These are phyloP conservation scores for Telmatochromis sp. DNA, from an alignment of 2,113 vertebrate species.

Conservation along the genomic window DNA sequence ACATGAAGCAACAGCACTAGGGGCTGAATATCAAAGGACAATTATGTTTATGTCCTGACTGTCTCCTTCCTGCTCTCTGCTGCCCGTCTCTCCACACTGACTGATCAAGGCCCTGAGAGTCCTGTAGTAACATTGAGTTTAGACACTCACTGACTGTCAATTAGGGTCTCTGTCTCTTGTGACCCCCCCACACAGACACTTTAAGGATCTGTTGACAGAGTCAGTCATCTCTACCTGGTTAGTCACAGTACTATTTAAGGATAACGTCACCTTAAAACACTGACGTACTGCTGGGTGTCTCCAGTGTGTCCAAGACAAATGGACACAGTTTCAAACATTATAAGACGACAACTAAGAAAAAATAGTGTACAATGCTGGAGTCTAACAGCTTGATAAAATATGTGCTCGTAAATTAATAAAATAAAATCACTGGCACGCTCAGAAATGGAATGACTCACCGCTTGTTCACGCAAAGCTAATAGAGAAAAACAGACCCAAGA, in stretches of 20 bases:
- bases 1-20: neutral
- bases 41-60: neutral
- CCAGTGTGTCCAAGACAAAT: neutral
- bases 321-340: neutral
- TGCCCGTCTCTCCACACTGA: conserved; percentile 24
- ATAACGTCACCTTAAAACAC: neutral
- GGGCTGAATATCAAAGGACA: neutral
- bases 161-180: conserved; percentile 37
- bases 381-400: neutral
- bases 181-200: conserved; percentile 35
- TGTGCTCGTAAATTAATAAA: neutral
- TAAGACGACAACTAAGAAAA: neutral
- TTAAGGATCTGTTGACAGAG: conserved; percentile 41
- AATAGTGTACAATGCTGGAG: neutral
- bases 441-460: conserved; percentile 29
- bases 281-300: neutral
- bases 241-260: conserved; percentile 16
- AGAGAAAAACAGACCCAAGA: conserved; percentile 26
- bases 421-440: conserved; percentile 2
- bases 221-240: conserved; percentile 41
- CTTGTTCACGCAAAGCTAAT: conserved; percentile 20
- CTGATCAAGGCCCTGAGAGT: conserved; percentile 32
- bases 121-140: conserved; percentile 36
- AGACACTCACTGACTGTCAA: conserved; percentile 55
- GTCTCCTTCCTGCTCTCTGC: neutral